Evolutionary conservation across 2,888 invertebrate species (phyloP).

Genomic region (Eristalis pertinax): DNA sequence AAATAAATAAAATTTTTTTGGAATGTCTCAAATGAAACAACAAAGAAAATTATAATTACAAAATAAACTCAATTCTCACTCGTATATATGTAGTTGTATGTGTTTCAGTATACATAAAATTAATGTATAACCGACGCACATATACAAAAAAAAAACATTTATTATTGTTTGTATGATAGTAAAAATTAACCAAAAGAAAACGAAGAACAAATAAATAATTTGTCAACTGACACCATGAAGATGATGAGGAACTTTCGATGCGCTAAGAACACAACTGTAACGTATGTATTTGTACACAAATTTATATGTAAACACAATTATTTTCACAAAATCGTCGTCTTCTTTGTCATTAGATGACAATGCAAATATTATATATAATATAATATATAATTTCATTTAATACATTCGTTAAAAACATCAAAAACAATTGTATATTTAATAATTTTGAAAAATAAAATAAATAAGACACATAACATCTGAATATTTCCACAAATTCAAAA

Average conservation of each 20-base stretch:
- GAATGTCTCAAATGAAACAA: neutral
- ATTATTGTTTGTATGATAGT: constrained; percentile 26
- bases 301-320: constrained; percentile 16
- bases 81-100: constrained; percentile 52
- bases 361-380: neutral
- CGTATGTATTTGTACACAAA: constrained; percentile 51
- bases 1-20: neutral
- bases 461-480: neutral
- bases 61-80: constrained; percentile 5
- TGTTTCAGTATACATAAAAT: constrained; percentile 48
- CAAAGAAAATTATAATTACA: neutral
- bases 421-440: neutral
- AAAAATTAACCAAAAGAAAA: constrained; percentile 30
- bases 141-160: constrained; percentile 18
- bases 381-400: neutral
- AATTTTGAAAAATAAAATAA: neutral
- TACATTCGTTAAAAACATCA: neutral
- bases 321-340: neutral
- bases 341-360: neutral
- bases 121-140: constrained; percentile 21
- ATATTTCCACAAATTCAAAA: neutral
- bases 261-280: constrained; percentile 35
- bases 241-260: neutral
- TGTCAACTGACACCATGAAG: neutral
- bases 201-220: constrained; percentile 14